Evolutionary conservation across 1,140 invertebrate species (phyloP), one percentile per base, ranked within the genome.

Genomic region (Chironomus tepperi): DNA sequence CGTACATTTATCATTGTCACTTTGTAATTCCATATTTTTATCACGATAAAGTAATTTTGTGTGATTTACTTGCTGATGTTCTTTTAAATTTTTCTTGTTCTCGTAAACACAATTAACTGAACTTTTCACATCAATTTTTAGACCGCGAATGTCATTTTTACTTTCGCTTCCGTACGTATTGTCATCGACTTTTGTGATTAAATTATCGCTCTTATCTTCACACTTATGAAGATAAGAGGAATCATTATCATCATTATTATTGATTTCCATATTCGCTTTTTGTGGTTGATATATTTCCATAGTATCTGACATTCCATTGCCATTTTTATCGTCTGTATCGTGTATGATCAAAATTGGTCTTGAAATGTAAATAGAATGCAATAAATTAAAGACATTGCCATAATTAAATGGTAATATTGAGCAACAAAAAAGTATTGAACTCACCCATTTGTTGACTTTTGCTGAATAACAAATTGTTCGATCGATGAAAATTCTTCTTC

Each of bases 401-500:
- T 15, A 3, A n/a, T 57, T 47, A 9, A 15, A 15, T 57, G 47
- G 5, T 57, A 15, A 57, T 57, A 34, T 34, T 34, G 24, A 57
- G 47, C 10, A 57, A 57, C 2, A 10, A 12, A 12, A 12, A 57
- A 57, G 47, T 7, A 2, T 65, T 2, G n/a, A 5, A 77, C 80
- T 81, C 42, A 82, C 81, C 81, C 80, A 77, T 79, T 34, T 81
- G 15, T 79, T 77, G 43, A 81, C 34, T 7, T 81, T 81, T 70
- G 24, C 5, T 80, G 81, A 6, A 78, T 77, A 19, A 5, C 65
- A 70, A 70, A 70, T 3, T 70, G 65, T 42, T 81, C 80, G 74
- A 81, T 75, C 0, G 81, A 83, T 34, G 81, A 81, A 74, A 80
- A 79, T 76, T 86, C 86, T 80, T 90, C 88, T 78, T 89, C 89